Base-by-base conservation (phyloP, 1,140 invertebrate species). In the Drosophila pallidifrons region DNA sequence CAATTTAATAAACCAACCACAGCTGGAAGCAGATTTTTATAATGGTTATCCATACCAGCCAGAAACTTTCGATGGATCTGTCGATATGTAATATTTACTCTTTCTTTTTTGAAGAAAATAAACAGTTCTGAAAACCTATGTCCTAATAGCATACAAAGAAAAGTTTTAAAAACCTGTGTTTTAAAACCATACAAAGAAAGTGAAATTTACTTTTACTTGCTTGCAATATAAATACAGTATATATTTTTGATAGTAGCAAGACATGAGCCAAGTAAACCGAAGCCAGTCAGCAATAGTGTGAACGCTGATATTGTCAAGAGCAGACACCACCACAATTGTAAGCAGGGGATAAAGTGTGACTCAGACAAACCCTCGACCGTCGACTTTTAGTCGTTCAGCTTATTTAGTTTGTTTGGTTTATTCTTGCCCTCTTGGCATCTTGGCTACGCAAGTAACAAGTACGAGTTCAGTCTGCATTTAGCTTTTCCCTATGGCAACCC, bases 391-490 rank as follows among this genome's bases (percentile, higher is more conserved):
- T 32, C 32, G 32, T 32, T 5, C 32, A 32, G 35, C 35, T 38
- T 38, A 38, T 38, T 38, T 38, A 64, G 28, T 52, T 57, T 32
- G 7, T 13, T 68, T 16, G 4, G 4, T 32, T 38, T 60, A 8
- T 38, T 59, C 25, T 10, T 45, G 64, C 15, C 41, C 25, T 32
- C 46, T 43, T 59, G 35, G 13, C 49, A 61, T 32, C 51, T 52
- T 43, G 43, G n/a, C 20, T 71, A 16, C 67, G 58, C 67, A 38
- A 38, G 35, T 59, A 51, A 65, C 52, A 55, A 38, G 52, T 55
- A 7, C 30, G 1, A 61, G 49, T 28, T 16, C 43, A 63, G 28
- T 41, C 66, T 69, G 51, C 41, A 57, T 41, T 57, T 49, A 20
- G 15, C 38, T 46, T 35, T 30, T 2, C 41, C 51, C 59, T 28